Evolutionary conservation across 2,797 vertebrate genomes (phyloP).

Genomic region (Tympanoctomys barrerae): DNA sequence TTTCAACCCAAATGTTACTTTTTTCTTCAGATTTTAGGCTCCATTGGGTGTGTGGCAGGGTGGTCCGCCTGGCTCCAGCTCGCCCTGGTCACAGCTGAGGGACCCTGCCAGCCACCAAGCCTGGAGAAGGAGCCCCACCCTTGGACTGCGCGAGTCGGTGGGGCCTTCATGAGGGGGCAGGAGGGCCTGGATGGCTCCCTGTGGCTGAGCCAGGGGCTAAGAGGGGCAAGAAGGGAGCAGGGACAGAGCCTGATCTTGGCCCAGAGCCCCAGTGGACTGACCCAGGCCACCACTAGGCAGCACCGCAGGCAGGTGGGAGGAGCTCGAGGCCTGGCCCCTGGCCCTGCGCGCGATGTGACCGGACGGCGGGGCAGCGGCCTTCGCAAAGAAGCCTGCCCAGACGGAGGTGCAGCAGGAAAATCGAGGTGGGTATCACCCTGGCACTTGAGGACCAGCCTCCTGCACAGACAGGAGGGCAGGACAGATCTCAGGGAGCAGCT

Average conservation of each 20-base stretch:
- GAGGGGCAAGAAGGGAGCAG: background rate
- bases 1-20: background rate
- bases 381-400: background rate
- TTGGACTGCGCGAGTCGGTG: background rate
- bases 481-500: background rate
- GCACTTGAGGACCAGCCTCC: background rate
- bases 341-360: rapidly evolving
- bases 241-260: background rate
- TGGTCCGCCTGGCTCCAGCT: background rate
- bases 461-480: background rate
- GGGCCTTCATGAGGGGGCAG: rapidly evolving
- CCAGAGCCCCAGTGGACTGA: background rate
- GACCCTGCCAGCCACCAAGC: background rate
- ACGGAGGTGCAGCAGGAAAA: background rate
- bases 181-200: background rate
- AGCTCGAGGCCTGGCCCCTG: background rate
- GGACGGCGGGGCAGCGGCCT: background rate
- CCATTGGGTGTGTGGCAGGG: rapidly evolving
- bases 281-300: background rate
- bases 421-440: background rate
- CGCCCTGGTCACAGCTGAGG: background rate
- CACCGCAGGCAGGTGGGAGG: background rate
- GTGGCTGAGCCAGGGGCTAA: background rate
- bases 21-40: slow-evolving; percentile 8
- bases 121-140: background rate